Base-by-base conservation (phyloP, 2,888 invertebrate species). In the Napeogenes inachia region DNA sequence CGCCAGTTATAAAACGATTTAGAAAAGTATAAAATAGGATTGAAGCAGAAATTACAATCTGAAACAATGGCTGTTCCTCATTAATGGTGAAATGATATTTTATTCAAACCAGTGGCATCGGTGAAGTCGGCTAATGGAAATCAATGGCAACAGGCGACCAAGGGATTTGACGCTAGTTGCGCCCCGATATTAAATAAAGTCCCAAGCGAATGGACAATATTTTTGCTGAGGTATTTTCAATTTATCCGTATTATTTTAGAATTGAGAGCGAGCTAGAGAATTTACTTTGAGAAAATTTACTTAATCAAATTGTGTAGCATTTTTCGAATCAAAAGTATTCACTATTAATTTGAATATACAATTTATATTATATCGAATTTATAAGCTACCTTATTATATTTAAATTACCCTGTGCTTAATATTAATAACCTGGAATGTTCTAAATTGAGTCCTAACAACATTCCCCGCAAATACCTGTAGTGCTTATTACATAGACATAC, bases 91-190 rank as follows among this genome's bases (percentile, higher is more conserved):
- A 54, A 57, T 55, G 46, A 65, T 42, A 60, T 50, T n/a, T 47
- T 30, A 55, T 53, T 54, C 13, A 30, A 33, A 56, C 54, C 21
- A 33, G 38, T 38, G 13, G 53, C 50, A 21, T 13, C 12, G 10
- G 42, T 21, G 58, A 55, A 54, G 59, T 47, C 57, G 47, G 57
- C 53, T 65, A 62, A 66, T 45, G 54, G 54, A 63, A 63, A 66
- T 66, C 59, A 59, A 57, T 55, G 56, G 57, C 61, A 63, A 57
- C 61, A 66, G 63, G 59, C 63, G 42, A 53, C 61, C 54, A 50
- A 57, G 62, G 60, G 57, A 60, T 65, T 65, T 63, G 53, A 45
- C 58, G 54, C 58, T 60, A 59, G 45, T 55, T 57, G 46, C 60
- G 56, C 58, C 35, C 63, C 56, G 57, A 59, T 59, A 59, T 62